A percentile compares a stretch with the other conserved stretches of the same genome.
Evolutionary conservation across 2,888 invertebrate species (phyloP).

Genomic region (Drosophila heteroneura): DNA sequence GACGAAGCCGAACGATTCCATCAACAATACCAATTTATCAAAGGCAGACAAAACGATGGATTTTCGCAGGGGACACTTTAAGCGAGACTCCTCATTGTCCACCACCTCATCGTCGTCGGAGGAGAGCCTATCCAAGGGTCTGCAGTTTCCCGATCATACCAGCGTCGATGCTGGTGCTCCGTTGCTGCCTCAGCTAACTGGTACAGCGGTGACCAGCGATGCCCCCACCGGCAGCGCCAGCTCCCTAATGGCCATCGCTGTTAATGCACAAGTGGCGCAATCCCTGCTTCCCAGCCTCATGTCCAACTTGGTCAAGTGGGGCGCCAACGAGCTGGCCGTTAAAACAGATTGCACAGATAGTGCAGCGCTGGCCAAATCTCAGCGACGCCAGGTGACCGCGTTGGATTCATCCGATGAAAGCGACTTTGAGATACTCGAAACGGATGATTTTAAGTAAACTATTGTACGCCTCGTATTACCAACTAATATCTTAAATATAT

Average conservation of each 20-base stretch:
- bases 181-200: constrained; percentile 53
- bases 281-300: constrained; percentile 78
- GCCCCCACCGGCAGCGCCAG: constrained; percentile 22
- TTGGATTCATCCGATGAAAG: constrained; percentile 84
- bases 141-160: constrained; percentile 83
- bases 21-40: constrained; percentile 11
- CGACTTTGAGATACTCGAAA: constrained; percentile 84
- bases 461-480: constrained; percentile 57
- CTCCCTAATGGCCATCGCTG: constrained; percentile 51
- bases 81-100: constrained; percentile 83
- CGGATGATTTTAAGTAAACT: constrained; percentile 83
- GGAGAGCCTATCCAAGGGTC: constrained; percentile 84
- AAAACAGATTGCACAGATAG: constrained; percentile 14
- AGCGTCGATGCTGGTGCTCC: constrained; percentile 65
- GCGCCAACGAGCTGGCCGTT: constrained; percentile 22
- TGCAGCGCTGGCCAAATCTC: constrained; percentile 23
- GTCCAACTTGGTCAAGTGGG: constrained; percentile 79
- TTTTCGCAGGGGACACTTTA: constrained; percentile 84
- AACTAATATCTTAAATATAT: constrained; percentile 63
- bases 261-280: constrained; percentile 70
- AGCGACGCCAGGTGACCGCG: constrained; percentile 67
- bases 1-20: background rate
- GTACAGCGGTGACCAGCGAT: constrained; percentile 1
- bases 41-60: constrained; percentile 60
- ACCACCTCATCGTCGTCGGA: constrained; percentile 84